Conservation (phyloP, 2,797 vertebrate genomes). For the Carduelis carduelis region DNA sequence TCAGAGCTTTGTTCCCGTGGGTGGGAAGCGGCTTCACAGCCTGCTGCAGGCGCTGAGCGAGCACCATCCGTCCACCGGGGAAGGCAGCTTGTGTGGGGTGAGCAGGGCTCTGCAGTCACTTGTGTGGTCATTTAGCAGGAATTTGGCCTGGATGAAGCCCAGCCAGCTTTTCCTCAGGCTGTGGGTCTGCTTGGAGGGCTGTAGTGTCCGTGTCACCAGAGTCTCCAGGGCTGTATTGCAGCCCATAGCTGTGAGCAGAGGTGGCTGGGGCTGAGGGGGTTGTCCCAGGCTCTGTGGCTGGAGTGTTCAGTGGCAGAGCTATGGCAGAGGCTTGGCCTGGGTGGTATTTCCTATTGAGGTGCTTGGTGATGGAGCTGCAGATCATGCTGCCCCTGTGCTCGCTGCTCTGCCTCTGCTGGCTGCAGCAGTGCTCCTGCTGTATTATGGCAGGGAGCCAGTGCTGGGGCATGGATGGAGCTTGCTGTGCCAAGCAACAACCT, state of each 20-base stretch:
- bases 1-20: constrained; percentile 38
- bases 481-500: background rate
- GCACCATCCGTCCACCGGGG: background rate
- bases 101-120: background rate
- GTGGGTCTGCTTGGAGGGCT: background rate
- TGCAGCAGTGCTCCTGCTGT: background rate
- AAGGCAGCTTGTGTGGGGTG: background rate
- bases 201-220: rapidly evolving
- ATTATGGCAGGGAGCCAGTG: background rate
- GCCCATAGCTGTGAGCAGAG: rapidly evolving
- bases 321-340: background rate
- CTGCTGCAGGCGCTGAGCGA: background rate
- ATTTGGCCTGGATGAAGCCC: background rate
- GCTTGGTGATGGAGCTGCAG: background rate
- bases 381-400: rapidly evolving
- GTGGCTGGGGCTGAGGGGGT: background rate
- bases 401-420: background rate
- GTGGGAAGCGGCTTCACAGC: background rate
- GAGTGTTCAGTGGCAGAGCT: background rate
- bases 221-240: background rate
- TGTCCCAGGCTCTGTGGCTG: background rate
- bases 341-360: background rate
- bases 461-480: background rate
- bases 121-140: background rate
- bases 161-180: background rate